These are phyloP conservation scores for Argynnis bischoffii DNA, from an alignment of 2,888 invertebrate species.

Conservation along the genomic window DNA sequence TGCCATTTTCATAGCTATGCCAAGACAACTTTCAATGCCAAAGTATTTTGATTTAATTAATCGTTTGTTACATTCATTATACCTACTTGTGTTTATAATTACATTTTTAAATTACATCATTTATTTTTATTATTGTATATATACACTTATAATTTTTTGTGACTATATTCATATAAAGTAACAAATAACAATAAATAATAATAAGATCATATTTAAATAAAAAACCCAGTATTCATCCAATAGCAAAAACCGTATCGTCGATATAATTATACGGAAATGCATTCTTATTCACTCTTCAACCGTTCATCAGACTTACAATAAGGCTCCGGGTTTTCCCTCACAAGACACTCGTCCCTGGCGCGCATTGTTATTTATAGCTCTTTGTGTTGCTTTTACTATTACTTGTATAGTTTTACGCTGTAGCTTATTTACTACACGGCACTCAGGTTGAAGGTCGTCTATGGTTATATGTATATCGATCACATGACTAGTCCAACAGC, in stretches of 20 bases:
- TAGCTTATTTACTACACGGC: constrained; percentile 9
- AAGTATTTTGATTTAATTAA: constrained; percentile 19
- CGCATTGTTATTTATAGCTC: constrained; percentile 19
- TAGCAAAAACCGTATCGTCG: too few relatives aligned
- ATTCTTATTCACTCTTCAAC: constrained; percentile 5
- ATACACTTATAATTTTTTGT: too few relatives aligned
- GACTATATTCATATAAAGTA: too few relatives aligned
- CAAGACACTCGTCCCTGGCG: neutral
- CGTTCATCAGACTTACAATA: constrained; percentile 2
- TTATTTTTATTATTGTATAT: too few relatives aligned
- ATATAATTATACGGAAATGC: neutral
- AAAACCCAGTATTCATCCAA: too few relatives aligned
- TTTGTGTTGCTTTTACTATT: constrained; percentile 22
- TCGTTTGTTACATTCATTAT: neutral
- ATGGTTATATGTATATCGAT: constrained; percentile 4
- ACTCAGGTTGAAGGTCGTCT: constrained; percentile 22
- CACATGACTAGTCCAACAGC: neutral
- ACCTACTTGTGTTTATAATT: neutral
- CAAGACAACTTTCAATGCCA: constrained; percentile 31
- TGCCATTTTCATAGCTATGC: constrained; percentile 14
- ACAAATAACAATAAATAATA: too few relatives aligned
- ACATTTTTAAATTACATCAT: neutral
- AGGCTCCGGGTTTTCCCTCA: constrained; percentile 4
- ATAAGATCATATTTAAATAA: too few relatives aligned
- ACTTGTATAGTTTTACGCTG: constrained; percentile 9